Base-by-base conservation (phyloP, 2,797 vertebrate species). In the Dendrocincla tyrannina region DNA sequence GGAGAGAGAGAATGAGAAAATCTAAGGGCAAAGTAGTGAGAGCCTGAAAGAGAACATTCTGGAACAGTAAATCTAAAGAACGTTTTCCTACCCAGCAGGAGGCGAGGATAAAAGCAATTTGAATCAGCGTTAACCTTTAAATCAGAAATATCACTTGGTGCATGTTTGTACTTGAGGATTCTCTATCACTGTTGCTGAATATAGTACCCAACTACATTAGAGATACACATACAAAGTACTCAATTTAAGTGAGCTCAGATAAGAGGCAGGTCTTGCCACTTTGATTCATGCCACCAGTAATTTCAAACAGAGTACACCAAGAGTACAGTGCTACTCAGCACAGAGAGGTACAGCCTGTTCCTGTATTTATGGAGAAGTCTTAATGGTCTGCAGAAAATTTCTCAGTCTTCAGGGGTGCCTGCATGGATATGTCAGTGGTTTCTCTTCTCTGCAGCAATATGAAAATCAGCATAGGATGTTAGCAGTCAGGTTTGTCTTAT, bases 61-160 rank as follows among this genome's bases (percentile, higher is more conserved):
- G 39, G 81, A 94, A 59, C 7, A 64, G 14, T 67, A 66, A 76
- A 78, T 47, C 19, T 74, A 55, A 94, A 85, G 75, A 74, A 82
- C 6, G 1, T 72, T 81, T 94, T 90, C 52, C 50, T 89, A 33
- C 62, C 7, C 69, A 81, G 63, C 60, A 58, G 83, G 75, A 78
- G 39, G 49, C 53, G 77, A 76, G 60, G 39, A 87, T 37, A 82
- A 88, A 94, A 80, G 63, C 64, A 73, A 87, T 90, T 91, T 92
- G 67, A 67, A 94, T 94, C 24, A 58, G 32, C 2, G 0, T 88
- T 94, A 91, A 91, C 69, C 47, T 91, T 94, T 85, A 84, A 58
- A 67, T 73, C 77, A 94, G 85, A 90, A 95, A 85, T 91, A 93
- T 79, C 88, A 74, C 52, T 79, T 28, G 46, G 59, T 78, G 59